Evolutionary conservation across 2,797 vertebrate genomes (phyloP), one percentile per base, ranked within the genome.

Genomic region (Chromis chromis): DNA sequence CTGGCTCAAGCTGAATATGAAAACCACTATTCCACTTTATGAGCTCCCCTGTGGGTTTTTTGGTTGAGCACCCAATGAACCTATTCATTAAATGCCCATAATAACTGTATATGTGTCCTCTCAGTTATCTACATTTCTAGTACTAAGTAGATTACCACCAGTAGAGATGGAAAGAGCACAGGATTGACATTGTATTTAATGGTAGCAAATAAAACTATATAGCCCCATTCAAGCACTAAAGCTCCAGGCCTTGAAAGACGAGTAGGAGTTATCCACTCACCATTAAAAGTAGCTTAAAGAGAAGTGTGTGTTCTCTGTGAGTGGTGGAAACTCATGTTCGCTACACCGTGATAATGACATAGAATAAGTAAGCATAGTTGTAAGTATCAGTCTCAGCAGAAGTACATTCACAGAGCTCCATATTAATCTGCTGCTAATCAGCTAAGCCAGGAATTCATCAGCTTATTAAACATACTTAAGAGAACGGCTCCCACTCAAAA

Each of bases 361-460:
- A 17, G 14, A 13, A 42, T 19, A 62, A 22, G 65, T n/a, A 21
- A n/a, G 16, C 53, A 25, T 9, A 36, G 33, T 14, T 21, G 25
- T 17, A 9, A 63, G 40, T 31, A 4, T 48, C 36, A 28, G 24
- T 57, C 59, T 16, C 52, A 16, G 42, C 7, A 21, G 46, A 48
- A 48, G n/a, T 10, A 21, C 46, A 19, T 21, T 33, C 39, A 6
- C 57, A 28, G 67, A 31, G 52, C 24, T 24, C 9, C 19, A 12
- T 19, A 33, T 62, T 84, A 74, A 89, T 78, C 69, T 72, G 54
- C 62, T 57, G 63, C 69, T 79, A 77, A 83, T 86, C 75, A 73
- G 79, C 78, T 69, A 50, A 72, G 16, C 14, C 62, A 65, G 76
- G 63, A 76, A 73, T 81, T 74, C 63, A 75, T 33, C 19, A 39